Evolutionary conservation across 2,113 vertebrate species (phyloP), one percentile per base, ranked within the genome.

Genomic region (Phyllostomus discolor): DNA sequence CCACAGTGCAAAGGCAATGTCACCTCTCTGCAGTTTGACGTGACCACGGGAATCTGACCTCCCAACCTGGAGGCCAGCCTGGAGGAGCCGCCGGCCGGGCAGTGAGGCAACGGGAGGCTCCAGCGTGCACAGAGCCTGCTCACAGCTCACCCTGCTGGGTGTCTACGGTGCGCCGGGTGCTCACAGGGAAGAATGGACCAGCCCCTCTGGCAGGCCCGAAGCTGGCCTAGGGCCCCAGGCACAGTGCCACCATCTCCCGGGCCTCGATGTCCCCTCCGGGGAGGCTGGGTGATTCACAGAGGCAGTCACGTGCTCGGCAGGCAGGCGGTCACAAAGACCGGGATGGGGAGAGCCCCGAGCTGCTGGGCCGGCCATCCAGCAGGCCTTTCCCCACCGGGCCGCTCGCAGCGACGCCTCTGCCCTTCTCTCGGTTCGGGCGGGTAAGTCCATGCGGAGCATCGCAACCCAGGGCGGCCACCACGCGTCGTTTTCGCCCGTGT

Each of bases 381-480:
- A 1, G 38, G 66, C 33, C 38, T 48, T 17, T 8, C 2, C 54
- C 76, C 9, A 0, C 4, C 0, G 7, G 24, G 62, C 67, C 8
- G 1, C 0, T 5, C 54, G 4, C 12, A 24, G 46, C 12, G 4
- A 7, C 0, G 33, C 5, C 52, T 80, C 41, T 0, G 7, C 17
- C 0, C 15, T 15, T n/a, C 19, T 52, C 14, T 50, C 46, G 0
- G 0, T 19, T 10, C 20, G 46, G 70, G 93, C 31, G 20, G 46
- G 33, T 3, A 0, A 2, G 20, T 26, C 19, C 70, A 3, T 0
- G 6, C 3, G 7, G 0, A 0, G 1, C 4, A 20, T 0, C 0
- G n/a, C 6, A 16, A 0, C 1, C 12, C 2, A 14, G 46, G 93
- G 69, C 1, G 15, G 72, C 76, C 15, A 2, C 64, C 19, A 0